Evolutionary conservation across 2,113 vertebrate species (phyloP), one percentile per base, ranked within the genome.

Genomic region (Chaetops frenatus): DNA sequence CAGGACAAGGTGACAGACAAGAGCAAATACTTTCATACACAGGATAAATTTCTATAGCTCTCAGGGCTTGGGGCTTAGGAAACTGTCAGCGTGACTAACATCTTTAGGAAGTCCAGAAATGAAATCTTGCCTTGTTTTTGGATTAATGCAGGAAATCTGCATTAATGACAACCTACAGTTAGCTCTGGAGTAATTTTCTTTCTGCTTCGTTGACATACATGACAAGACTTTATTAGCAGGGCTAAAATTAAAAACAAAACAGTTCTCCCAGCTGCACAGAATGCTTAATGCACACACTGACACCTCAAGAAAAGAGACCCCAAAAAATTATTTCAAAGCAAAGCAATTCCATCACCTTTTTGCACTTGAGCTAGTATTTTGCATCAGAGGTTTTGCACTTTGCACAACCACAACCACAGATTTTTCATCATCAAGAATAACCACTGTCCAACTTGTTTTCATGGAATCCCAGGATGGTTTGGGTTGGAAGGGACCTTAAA

Each of bases 141-240:
- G 92, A 94, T 97, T 92, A 71, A 20, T 56, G 54, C 60, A 86
- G 12, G 78, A 91, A 95, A 93, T 86, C 88, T 82, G 86, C 73
- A 91, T 92, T 86, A 92, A 96, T 95, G 97, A 97, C 96, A 97
- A 90, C 95, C 96, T 89, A 67, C 93, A 80, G 95, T 96, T 92
- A 97, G 83, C 95, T 95, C 61, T 38, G 71, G 74, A 81, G 90
- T 81, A 64, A 91, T 95, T 88, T 95, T 85, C 97, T 88, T 95
- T 94, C 94, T 96, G 90, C 79, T 72, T 91, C 93, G 70, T 10
- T 94, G 92, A 94, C 81, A 95, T 48, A 64, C 53, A 76, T 87
- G 86, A 97, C 89, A 95, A 92, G 89, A 93, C 42, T 94, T 88
- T 88, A 88, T 89, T 81, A 94, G 85, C 64, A 81, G 58, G 88